Base-by-base conservation (phyloP, 2,888 invertebrate genomes). In the Tiliacea citrago region DNA sequence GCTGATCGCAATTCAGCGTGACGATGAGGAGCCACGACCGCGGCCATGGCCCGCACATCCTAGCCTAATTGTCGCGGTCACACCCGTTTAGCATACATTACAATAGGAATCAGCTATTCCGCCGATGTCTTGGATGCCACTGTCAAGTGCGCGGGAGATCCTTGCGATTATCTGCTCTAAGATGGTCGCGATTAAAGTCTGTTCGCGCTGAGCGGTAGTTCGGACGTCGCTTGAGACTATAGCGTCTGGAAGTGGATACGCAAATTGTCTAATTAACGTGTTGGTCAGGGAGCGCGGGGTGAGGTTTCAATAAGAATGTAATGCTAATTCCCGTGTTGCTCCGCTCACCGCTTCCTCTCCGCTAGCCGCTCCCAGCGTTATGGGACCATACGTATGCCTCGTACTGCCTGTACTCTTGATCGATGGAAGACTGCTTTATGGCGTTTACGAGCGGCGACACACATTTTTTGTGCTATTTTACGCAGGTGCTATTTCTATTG, bases 231-330 rank as follows among this genome's bases (percentile, higher is more conserved):
- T 29, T 35, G 62, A 49, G 68, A 81, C 84, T 76, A n/a, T n/a
- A 86, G 85, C 86, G 86, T 86, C 69, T 89, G 88, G 88, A 80
- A 90, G 84, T 88, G 90, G 90, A 91, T 93, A 93, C 92, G 95
- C 94, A 94, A 96, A 96, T 96, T 93, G 95, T 90, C 92, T 95
- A 92, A 96, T 95, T 95, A 95, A 91, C 90, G 93, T 91, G 90
- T 91, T 89, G 93, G 93, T 91, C 91, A 89, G 79, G 80, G 84
- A 61, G 84, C 53, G 86, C 81, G 81, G 87, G 84, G 88, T 84
- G 91, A 86, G 89, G 90, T 89, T 91, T 90, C 90, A 93, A 91
- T 93, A 94, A 92, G 92, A 93, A 92, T 89, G 87, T 86, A 83
- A 94, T 94, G 93, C 90, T 90, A 93, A 94, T 94, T 87, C 76